Conservation (phyloP, 2,888 invertebrate species). For the Galerucella calmariensis region DNA sequence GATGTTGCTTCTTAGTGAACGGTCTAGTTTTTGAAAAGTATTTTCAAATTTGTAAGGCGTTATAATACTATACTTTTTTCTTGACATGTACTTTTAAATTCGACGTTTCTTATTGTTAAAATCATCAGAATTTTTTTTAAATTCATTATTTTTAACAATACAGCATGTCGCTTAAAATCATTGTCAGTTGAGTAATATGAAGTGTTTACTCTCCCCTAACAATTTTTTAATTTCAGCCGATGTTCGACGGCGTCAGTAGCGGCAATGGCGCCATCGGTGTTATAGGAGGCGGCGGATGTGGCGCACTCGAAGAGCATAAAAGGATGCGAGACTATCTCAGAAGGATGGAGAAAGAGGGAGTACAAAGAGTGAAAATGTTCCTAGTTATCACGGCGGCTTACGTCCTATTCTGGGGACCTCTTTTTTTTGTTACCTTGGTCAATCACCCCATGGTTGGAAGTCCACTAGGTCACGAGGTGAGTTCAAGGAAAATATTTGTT, state of each 20-base stretch:
- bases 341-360: conserved; percentile 82
- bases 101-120: too few species aligned
- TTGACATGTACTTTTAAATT: too few species aligned
- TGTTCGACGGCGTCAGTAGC: conserved; percentile 37
- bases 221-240: conserved; percentile 58
- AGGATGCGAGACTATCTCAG: conserved; percentile 81
- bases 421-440: conserved; percentile 85
- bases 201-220: neutral
- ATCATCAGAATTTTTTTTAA: too few species aligned
- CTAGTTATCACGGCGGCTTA: conserved; percentile 86
- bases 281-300: conserved; percentile 44
- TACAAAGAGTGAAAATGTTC: conserved; percentile 86
- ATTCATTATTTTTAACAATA: too few species aligned
- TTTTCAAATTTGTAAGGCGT: too few species aligned
- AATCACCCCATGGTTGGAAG: conserved; percentile 80
- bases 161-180: too few species aligned
- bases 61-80: too few species aligned
- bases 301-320: conserved; percentile 76
- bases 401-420: conserved; percentile 89
- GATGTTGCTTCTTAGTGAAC: too few species aligned
- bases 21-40: too few species aligned
- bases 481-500: conserved; percentile 22
- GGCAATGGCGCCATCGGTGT: conserved; percentile 4
- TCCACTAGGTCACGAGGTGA: conserved; percentile 80
- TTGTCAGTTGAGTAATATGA: too few species aligned